Base-by-base conservation (phyloP, 2,888 invertebrate genomes). In the Trissolcus japonicus region DNA sequence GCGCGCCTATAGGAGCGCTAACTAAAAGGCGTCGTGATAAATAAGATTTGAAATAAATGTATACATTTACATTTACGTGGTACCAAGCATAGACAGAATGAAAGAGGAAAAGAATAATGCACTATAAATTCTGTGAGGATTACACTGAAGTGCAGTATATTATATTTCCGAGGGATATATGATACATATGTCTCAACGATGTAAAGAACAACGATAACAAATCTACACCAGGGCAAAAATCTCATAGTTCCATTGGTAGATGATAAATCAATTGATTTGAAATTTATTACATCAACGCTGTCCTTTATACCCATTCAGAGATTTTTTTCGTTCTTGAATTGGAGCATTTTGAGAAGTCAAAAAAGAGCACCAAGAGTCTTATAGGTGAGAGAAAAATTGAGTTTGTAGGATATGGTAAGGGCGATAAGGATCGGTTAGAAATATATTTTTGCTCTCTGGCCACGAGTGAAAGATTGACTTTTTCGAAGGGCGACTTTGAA, bases 161-260 rank as follows among this genome's bases (percentile, higher is more conserved):
- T 62, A 62, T 71, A 55, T 71, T 73, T 43, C 48, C 51, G 41
- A 29, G 40, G 61, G 54, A 66, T 73, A 61, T 66, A 72, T 72
- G 50, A 59, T 71, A 62, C 71, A 56, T 54, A 73, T 73, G 73
- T 61, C 73, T 66, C 40, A 35, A 13, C 60, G 51, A 66, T 66
- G 61, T 66, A 66, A 66, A 66, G 72, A 73, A 71, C 60, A 65
- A 73, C 54, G 63, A 73, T 73, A 73, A 73, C 63, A 73, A 65
- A 72, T 72, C 59, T 65, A 72, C 72, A 40, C n/a, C 21, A 40
- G 25, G 6, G 19, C 59, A 63, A 72, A 72, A 72, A 72, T 59
- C 43, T 35, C 46, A 35, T 46, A 72, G 63, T 63, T 59, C 57
- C 59, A 48, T 72, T 59, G 71, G 59, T 35, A 35, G 53, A 56